These are phyloP conservation scores for Erithacus rubecula DNA, from an alignment of 2,797 vertebrate species.

Conservation along the genomic window DNA sequence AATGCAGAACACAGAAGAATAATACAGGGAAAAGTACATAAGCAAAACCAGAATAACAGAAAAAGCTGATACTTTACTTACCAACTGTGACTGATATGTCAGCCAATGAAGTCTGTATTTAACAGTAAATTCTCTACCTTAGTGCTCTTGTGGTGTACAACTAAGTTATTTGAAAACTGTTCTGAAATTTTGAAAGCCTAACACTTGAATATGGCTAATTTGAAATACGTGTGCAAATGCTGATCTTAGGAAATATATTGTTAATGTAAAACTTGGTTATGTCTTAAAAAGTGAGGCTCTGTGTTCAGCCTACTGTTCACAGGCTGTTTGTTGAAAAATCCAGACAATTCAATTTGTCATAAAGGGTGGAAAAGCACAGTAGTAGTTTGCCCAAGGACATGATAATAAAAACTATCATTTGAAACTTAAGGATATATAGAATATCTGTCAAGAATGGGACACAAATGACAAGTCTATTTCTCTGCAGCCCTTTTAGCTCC, in stretches of 20 bases:
- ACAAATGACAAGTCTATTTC: not conserved
- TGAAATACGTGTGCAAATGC: not conserved
- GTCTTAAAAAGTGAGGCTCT: not conserved
- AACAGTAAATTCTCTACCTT: not conserved
- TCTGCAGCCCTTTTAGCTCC: not conserved
- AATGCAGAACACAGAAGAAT: not conserved
- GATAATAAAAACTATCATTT: not conserved
- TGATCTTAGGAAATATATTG: not conserved
- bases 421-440: not conserved
- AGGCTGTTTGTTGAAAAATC: slow-evolving; percentile 1
- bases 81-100: not conserved
- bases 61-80: not conserved
- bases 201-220: not conserved
- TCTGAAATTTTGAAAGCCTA: not conserved
- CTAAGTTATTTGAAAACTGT: not conserved
- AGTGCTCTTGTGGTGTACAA: not conserved
- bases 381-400: not conserved
- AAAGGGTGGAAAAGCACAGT: not conserved
- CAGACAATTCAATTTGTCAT: not conserved
- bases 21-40: not conserved
- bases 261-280: not conserved
- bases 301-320: not conserved
- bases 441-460: not conserved
- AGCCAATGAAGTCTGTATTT: not conserved
- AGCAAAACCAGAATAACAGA: not conserved